Evolutionary conservation across 2,888 invertebrate species (phyloP), one percentile per base, ranked within the genome.

Genomic region (Pedicia rivosa): DNA sequence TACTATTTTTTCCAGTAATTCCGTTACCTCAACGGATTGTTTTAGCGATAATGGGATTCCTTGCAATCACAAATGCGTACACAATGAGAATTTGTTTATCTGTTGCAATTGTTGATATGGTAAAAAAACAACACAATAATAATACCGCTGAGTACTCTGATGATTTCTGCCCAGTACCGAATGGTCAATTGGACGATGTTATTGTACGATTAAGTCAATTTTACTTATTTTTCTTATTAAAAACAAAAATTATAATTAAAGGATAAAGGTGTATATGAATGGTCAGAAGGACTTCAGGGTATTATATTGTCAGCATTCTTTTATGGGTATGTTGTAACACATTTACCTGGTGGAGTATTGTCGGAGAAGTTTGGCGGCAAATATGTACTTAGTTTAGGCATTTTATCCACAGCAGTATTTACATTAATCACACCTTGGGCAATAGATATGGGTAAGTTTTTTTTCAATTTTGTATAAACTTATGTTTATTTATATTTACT

Each of bases 361-460:
- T 79, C 87, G 0, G 83, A 83, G 48, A 70, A 70, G 44, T 82
- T 81, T 44, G 90, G 90, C 13, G 90, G 87, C 12, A 88, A 88
- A 56, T 79, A 83, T 61, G 73, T 83, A 0, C 65, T 87, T 20
- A 83, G 82, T 1, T 63, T 83, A 37, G 90, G 88, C 28, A 78
- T 90, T 14, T 61, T 88, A 2, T 77, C 77, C 8, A 86, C 88
- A 0, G 86, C 84, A 0, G 54, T 87, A 9, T 78, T 88, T 47
- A 87, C 87, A 0, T 52, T 88, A 3, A 50, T 88, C 2, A 87
- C 88, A 0, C 90, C 90, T 0, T 53, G 76, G 47, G 71, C 77
- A 7, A 79, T 86, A 2, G 59, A 64, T 4, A 38, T 56, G 2
- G 60, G 39, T 33, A 33, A 20, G 13, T 12, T 22, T 20, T 28